Percentiles rank a stretch among this genome's conserved stretches.
These are phyloP conservation scores for Pygoscelis adeliae DNA, from an alignment of 2,113 vertebrate species.

Conservation along the genomic window DNA sequence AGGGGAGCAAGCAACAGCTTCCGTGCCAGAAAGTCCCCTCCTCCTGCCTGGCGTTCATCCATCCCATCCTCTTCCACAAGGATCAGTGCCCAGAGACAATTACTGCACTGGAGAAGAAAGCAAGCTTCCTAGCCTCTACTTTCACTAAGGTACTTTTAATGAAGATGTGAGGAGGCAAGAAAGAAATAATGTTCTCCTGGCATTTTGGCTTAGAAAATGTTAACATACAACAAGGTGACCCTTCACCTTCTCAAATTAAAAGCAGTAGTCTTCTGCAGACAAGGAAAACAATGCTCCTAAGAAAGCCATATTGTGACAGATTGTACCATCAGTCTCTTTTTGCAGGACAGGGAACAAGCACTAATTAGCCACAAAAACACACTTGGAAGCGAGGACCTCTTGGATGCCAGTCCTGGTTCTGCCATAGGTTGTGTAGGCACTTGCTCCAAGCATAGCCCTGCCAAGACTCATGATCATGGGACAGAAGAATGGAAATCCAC, in stretches of 20 bases:
- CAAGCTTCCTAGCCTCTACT: constrained; percentile 45
- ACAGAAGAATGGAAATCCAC: neutral
- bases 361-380: neutral
- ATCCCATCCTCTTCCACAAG: neutral
- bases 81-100: constrained; percentile 54
- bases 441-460: neutral
- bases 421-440: neutral
- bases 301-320: neutral
- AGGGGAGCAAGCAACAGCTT: constrained; percentile 1
- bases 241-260: neutral
- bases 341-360: neutral
- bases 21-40: neutral
- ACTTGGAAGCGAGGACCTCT: neutral
- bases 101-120: constrained; percentile 40
- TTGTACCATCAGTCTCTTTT: neutral
- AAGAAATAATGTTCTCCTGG: constrained; percentile 38
- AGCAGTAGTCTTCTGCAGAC: neutral
- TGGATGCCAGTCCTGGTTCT: neutral
- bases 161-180: constrained; percentile 22
- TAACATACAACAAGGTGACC: neutral
- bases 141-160: constrained; percentile 45
- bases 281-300: neutral
- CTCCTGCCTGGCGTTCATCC: neutral
- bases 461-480: neutral
- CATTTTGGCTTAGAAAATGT: constrained; percentile 3